Evolutionary conservation across 1,140 invertebrate genomes (phyloP), one percentile per base, ranked within the genome.

Genomic region (Limonius californicus): DNA sequence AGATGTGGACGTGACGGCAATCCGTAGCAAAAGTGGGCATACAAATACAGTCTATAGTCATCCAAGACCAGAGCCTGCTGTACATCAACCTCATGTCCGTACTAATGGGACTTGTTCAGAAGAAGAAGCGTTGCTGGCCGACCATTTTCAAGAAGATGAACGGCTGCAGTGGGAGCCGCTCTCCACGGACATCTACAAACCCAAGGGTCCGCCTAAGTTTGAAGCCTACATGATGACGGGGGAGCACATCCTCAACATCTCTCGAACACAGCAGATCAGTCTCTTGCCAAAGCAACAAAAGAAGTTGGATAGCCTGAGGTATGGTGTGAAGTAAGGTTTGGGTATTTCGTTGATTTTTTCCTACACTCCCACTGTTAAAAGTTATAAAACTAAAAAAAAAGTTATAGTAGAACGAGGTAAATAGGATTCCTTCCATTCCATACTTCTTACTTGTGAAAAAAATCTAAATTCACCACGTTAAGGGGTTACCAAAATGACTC

Each of bases 201-300:
- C 68, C 15, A 70, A 68, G 39, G 56, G 59, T 15, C 42, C 61
- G 12, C 79, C 79, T 59, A 74, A 85, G 70, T 95, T 91, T 78
- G 94, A 97, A 78, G 91, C 93, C 16, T 97, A 93, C 80, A 92
- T 96, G 85, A 97, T 97, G 94, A 97, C 94, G n/a, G 94, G 94
- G 8, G 94, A 97, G 74, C 81, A 95, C 64, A 96, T 97, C 77
- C 82, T 97, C 55, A 96, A 95, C 78, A 82, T 96, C 55, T 92
- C 92, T 19, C 81, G 90, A 58, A 90, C 89, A 15, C 84, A 85
- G 35, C 87, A 88, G 66, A 79, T 80, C 67, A 74, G 86, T n/a
- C 67, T 85, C 9, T 82, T 84, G 14, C 83, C 84, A 60, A 82
- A 86, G 67, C 83, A 86, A 70, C 83, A 86, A 70, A 87, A 86